Evolutionary conservation across 2,113 vertebrate species (phyloP), one percentile per base, ranked within the genome.

Genomic region (Bothrops jararaca): DNA sequence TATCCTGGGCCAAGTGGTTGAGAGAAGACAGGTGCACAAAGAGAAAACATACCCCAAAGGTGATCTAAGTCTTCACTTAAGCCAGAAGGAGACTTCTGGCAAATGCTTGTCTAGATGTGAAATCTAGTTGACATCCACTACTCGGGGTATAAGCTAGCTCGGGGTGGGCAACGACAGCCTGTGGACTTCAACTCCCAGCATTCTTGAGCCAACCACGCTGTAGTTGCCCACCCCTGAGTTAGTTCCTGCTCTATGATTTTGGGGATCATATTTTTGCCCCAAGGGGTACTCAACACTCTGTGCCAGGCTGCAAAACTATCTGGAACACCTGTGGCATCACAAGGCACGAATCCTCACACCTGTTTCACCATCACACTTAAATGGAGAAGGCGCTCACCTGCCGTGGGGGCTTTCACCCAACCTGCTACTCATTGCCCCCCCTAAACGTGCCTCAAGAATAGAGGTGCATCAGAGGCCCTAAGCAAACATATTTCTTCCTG

Each of bases 331-430:
- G 89, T 92, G 96, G 95, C 95, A 91, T 93, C 95, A 96, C 80
- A 0, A 0, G 58, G 64, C 92, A 93, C 91, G 91, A 97, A 29
- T 92, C 92, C 0, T 93, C 93, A 97, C 96, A 97, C 91, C 69
- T 95, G 95, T 91, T 95, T 94, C 94, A 94, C 92, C 91, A 95
- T 95, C 95, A 96, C 93, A 95, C 94, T 96, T 85, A 50, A 91
- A 69, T 95, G 29, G 29, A 26, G 24, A 92, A 94, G 92, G 94
- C 90, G 93, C 93, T 92, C 93, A 80, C 92, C 91, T 91, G 89
- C 29, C 92, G 90, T 94, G 48, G 85, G 91, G 74, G 91, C 93
- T 92, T 94, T 94, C 88, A 88, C 94, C 4, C 87, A 94, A 90
- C 93, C 94, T 91, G 94, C 94, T 96, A 92, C 87, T 96, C 89